These are phyloP conservation scores for Creontiades dilutus DNA, from an alignment of 2,888 invertebrate species.

Conservation along the genomic window DNA sequence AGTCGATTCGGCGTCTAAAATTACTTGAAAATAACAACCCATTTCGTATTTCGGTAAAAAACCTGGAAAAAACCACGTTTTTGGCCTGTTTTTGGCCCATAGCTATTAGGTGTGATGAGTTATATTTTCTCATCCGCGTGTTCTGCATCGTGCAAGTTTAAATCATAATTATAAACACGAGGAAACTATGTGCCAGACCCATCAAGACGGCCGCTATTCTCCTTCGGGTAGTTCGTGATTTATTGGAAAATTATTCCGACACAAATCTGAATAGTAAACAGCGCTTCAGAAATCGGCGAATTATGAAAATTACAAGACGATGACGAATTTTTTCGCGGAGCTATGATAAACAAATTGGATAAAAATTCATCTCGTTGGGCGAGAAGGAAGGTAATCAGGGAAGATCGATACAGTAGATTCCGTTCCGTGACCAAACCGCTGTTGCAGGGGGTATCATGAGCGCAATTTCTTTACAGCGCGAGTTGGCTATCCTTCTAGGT, in stretches of 20 bases:
- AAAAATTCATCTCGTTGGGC: constrained; percentile 24
- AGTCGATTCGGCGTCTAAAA: too few species aligned
- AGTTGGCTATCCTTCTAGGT: constrained; percentile 39
- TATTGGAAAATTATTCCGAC: not conserved
- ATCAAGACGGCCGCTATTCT: too few species aligned
- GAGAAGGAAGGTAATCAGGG: constrained; percentile 22
- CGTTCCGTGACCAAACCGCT: constrained; percentile 39
- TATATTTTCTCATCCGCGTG: too few species aligned
- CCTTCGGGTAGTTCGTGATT: not conserved
- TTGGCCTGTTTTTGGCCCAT: too few species aligned
- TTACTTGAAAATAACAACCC: too few species aligned
- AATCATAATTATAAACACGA: too few species aligned
- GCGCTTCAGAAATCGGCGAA: not conserved
- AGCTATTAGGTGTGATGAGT: too few species aligned
- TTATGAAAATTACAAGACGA: constrained; percentile 9
- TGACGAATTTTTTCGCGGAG: constrained; percentile 22
- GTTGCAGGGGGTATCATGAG: constrained; percentile 39
- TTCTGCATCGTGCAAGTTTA: too few species aligned
- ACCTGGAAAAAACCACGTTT: too few species aligned
- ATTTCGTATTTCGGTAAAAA: too few species aligned
- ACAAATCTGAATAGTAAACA: constrained; percentile 1
- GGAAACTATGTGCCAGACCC: too few species aligned
- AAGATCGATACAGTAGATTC: constrained; percentile 18
- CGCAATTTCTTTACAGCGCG: constrained; percentile 12
- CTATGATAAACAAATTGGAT: constrained; percentile 38